phyloP scores from a whole-genome alignment of 2,888 invertebrate species.

The Meiosimyza platycephala region DNA sequence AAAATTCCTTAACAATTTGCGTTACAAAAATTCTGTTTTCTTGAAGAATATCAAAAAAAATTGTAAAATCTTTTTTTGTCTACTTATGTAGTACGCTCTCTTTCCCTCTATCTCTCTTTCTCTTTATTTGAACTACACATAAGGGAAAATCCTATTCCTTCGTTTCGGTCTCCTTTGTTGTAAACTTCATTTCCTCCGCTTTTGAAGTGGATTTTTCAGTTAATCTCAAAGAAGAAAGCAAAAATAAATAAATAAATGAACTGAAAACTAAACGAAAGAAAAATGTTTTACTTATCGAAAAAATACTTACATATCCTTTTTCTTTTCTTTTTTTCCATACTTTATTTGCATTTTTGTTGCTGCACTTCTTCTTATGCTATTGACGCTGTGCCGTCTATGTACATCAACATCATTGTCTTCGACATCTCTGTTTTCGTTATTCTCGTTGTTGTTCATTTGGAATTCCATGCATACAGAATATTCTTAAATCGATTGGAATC shows the following conservation, averaged over 20 bases:
- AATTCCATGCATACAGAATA: slow-evolving; percentile 50
- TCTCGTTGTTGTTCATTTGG: slow-evolving; percentile 16
- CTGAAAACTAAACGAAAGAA: neutral
- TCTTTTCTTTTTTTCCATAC: neutral
- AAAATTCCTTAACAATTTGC: too few relatives aligned
- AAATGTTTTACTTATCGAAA: slow-evolving; percentile 3
- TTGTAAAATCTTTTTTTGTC: too few relatives aligned
- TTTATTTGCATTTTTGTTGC: slow-evolving; percentile 16
- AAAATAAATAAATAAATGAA: neutral
- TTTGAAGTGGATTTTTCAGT: slow-evolving; percentile 17
- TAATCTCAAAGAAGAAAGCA: too few relatives aligned
- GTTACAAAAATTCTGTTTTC: too few relatives aligned
- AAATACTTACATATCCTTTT: neutral
- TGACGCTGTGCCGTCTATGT: neutral
- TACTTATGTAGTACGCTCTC: too few relatives aligned
- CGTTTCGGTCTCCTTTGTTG: neutral
- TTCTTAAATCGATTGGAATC: slow-evolving; percentile 60
- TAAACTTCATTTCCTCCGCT: neutral
- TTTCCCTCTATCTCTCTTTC: too few relatives aligned
- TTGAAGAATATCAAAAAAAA: too few relatives aligned
- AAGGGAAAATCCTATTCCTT: too few relatives aligned
- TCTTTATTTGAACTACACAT: too few relatives aligned
- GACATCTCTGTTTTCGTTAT: slow-evolving; percentile 1
- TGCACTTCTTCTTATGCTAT: neutral
- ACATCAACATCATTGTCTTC: slow-evolving; percentile 8